A percentile compares a stretch with the other conserved stretches of the same genome.
Evolutionary conservation across 2,888 invertebrate species (phyloP).

Genomic region (Allophyes oxyacanthae): DNA sequence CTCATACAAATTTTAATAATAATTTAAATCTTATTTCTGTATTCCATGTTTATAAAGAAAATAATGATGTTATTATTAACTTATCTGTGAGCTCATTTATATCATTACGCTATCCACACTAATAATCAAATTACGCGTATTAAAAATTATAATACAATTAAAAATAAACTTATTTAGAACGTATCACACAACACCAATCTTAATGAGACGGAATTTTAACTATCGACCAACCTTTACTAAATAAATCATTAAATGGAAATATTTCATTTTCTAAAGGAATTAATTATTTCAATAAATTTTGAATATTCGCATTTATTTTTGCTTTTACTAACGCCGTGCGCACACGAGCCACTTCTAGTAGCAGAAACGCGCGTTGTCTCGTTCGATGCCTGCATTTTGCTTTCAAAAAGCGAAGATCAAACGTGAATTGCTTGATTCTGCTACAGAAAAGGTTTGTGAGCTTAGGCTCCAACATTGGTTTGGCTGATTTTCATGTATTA

Average conservation of each 20-base stretch:
- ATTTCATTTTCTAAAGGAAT: too few relatives aligned
- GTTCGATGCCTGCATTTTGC: too few relatives aligned
- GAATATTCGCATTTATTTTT: constrained; percentile 11
- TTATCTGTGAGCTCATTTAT: constrained; percentile 10
- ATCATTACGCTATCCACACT: constrained; percentile 27
- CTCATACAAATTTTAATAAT: constrained; percentile 12
- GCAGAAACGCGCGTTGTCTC: too few relatives aligned
- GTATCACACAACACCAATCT: constrained; percentile 53
- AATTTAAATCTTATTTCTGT: constrained; percentile 5
- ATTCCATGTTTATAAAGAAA: not conserved
- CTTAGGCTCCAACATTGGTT: not conserved
- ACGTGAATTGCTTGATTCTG: too few relatives aligned
- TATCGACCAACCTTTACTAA: constrained; percentile 28
- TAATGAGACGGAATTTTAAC: constrained; percentile 42
- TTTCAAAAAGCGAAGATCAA: too few relatives aligned
- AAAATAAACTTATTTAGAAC: constrained; percentile 44
- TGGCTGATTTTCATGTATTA: constrained; percentile 22
- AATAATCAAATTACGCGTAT: constrained; percentile 32
- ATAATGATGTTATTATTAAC: not conserved
- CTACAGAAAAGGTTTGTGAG: too few relatives aligned
- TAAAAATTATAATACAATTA: constrained; percentile 46
- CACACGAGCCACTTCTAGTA: too few relatives aligned
- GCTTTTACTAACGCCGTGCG: not conserved
- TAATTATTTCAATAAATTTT: too few relatives aligned
- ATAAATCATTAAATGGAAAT: not conserved